Evolutionary conservation across 1,140 invertebrate species (phyloP), one percentile per base, ranked within the genome.

Genomic region (Drosophila rufa): DNA sequence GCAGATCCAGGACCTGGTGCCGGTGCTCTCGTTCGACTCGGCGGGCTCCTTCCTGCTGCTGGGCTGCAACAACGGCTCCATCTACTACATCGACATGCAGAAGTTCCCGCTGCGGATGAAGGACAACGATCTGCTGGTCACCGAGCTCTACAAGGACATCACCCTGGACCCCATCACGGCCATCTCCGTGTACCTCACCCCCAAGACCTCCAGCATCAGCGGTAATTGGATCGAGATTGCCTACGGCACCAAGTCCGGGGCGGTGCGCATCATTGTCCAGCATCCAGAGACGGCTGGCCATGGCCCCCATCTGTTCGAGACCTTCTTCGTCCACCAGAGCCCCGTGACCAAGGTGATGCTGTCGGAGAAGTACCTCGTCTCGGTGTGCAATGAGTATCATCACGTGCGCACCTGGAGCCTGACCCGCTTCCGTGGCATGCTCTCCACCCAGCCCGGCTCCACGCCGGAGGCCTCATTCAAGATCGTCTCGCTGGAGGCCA

Each of bases 201-300:
- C 98, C 22, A 99, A 99, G 95, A 93, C 92, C 6, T 99, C 98
- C 80, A 99, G 97, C 95, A 94, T 99, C 40, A 98, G 97, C 94
- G 98, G 98, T 30, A 99, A 99, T 93, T 99, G 98, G 98, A 99
- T 99, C 89, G 99, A 99, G 94, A 99, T 99, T 83, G 99, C 99
- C 1, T 99, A 99, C 93, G 99, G 99, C 8, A 99, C 99, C 9
- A 96, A 96, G 90, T 98, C 97, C 17, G 99, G 99, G 15, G 98
- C 97, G 17, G 98, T 99, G 1, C 94, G 98, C 57, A 98, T 99
- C 0, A 99, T 99, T 67, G 98, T 99, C 0, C 99, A 99, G 87
- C 98, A 99, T 94, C 98, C 98, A 3, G 98, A 99, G 94, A 99
- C 98, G 1, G 98, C 99, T 11, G 98, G 98, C 0, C 98, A 99